Percentiles rank a stretch among this genome's conserved stretches.
phyloP scores from a whole-genome alignment of 2,797 vertebrate genomes.

The Glyptemys insculpta region DNA sequence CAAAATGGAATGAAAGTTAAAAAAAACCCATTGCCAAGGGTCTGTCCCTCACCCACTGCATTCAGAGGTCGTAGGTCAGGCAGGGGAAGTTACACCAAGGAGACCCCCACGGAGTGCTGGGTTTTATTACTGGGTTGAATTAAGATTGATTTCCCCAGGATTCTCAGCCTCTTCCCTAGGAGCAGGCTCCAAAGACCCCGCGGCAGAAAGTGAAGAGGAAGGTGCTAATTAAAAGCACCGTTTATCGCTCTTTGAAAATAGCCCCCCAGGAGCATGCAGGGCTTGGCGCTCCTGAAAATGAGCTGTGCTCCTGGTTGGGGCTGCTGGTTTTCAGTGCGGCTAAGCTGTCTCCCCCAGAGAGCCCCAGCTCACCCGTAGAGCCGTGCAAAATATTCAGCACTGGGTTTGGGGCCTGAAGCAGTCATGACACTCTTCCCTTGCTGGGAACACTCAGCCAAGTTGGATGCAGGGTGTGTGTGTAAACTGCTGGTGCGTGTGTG shows the following conservation, averaged over 20 bases:
- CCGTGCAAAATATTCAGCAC: neutral
- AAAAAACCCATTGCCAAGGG: conserved; percentile 37
- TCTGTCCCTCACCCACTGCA: conserved; percentile 33
- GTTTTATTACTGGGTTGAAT: conserved; percentile 81
- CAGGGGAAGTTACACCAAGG: conserved; percentile 58
- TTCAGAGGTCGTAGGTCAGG: conserved; percentile 70
- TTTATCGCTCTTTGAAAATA: conserved; percentile 78
- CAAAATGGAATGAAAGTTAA: conserved; percentile 7
- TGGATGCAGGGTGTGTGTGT: neutral
- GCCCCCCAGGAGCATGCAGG: conserved; percentile 25
- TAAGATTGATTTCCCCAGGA: conserved; percentile 81
- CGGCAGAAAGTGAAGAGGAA: conserved; percentile 78
- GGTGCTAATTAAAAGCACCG: conserved; percentile 79
- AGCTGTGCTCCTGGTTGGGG: neutral
- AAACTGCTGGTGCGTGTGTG: neutral
- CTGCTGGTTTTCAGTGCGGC: conserved; percentile 20
- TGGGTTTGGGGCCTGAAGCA: neutral
- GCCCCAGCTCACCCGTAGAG: neutral
- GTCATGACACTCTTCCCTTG: fast-evolving
- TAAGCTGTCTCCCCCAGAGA: neutral
- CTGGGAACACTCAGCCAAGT: neutral
- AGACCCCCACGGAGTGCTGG: conserved; percentile 68
- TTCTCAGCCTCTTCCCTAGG: conserved; percentile 60
- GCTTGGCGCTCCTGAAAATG: conserved; percentile 30
- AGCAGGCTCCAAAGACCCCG: conserved; percentile 61